Conservation (phyloP, 2,888 invertebrate genomes). For the Cantharis flavilabris region DNA sequence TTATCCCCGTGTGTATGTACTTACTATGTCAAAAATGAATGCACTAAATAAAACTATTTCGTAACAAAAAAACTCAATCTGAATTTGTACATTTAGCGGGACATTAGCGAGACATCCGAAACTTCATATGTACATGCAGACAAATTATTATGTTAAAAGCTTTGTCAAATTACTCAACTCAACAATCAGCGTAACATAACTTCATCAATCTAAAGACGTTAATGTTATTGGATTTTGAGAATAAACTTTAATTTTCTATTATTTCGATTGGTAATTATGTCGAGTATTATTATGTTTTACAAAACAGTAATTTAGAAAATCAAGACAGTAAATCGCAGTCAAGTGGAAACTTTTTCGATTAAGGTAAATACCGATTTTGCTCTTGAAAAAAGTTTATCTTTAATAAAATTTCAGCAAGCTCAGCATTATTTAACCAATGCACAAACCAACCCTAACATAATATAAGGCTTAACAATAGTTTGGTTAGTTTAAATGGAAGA, state of each 20-base stretch:
- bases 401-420: not conserved
- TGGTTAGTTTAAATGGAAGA: not conserved
- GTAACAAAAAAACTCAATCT: not conserved
- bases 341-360: not conserved
- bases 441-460: not conserved
- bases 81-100: not conserved
- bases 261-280: not conserved
- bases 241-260: not conserved
- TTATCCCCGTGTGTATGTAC: no score
- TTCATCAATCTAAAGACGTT: not conserved
- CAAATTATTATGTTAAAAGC: not conserved
- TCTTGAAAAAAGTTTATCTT: not conserved
- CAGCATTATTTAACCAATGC: not conserved
- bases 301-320: not conserved
- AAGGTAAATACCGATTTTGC: not conserved
- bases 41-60: not conserved
- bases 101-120: not conserved
- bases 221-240: not conserved
- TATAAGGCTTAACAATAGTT: not conserved
- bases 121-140: not conserved
- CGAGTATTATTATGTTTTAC: not conserved
- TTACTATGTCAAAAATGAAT: not conserved
- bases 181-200: not conserved
- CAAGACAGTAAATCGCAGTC: not conserved
- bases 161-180: not conserved